Base-by-base conservation (phyloP, 2,113 vertebrate species). In the Hippoglossus stenolepis region DNA sequence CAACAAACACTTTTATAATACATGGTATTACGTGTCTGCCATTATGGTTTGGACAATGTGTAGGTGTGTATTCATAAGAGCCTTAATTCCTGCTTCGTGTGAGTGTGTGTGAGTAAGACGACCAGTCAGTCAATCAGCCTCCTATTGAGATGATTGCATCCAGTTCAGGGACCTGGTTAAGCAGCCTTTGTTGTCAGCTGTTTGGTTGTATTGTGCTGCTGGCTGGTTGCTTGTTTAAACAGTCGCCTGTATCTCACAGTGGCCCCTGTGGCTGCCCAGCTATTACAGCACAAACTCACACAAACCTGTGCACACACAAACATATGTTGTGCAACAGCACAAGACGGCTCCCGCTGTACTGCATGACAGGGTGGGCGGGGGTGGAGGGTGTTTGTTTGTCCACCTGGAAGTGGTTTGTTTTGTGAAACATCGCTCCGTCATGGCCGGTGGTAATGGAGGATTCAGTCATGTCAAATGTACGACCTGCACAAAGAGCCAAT, bases 371-470 rank as follows among this genome's bases (percentile, higher is more conserved):
- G 24, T 26, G 67, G 63, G 69, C 31, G 31, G 75, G 64, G 26
- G 69, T 73, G 69, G 80, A 72, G 64, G 9, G 31, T 91, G 87
- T 83, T 87, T 93, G 91, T 94, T 93, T 93, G 93, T 90, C 86
- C 92, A 94, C 90, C 93, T 94, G 92, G 91, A 84, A 74, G 75
- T 76, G 80, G 83, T 91, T 93, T 89, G 83, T 87, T 91, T 90
- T 90, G 59, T 11, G 74, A 85, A 89, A 83, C 80, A 80, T 75
- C 58, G 59, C 61, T 75, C 70, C 62, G 65, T 80, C 75, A 71
- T 45, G 60, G 85, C 74, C 64, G 38, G 23, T 59, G 67, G 53
- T 60, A 70, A 83, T 66, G 69, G 72, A 83, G 28, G 43, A 73
- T 80, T 72, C 6, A 21, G 72, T 65, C 68, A 31, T 70, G 77